These are phyloP conservation scores for Marcusenius ussheri DNA, from an alignment of 2,113 vertebrate genomes.

Conservation along the genomic window DNA sequence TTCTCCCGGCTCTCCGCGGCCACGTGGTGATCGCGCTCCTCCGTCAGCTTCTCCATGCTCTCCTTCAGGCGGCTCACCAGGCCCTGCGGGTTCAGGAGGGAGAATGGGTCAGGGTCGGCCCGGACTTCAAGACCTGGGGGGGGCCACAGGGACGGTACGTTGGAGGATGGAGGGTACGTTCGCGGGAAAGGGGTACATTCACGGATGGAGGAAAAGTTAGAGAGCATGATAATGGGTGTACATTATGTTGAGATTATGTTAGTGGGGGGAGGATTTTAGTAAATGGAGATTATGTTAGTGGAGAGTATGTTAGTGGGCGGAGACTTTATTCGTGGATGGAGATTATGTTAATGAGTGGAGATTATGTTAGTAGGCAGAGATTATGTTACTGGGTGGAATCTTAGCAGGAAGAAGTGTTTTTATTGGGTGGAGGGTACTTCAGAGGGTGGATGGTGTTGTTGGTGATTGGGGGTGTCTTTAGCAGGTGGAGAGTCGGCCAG, in stretches of 20 bases:
- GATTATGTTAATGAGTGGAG: neutral
- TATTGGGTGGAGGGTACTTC: neutral
- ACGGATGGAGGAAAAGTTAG: neutral
- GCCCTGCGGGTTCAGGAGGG: slow-evolving; percentile 53
- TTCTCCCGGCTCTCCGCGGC: slow-evolving; percentile 85
- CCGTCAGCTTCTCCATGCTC: slow-evolving; percentile 88
- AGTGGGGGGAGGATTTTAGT: neutral
- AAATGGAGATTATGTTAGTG: neutral
- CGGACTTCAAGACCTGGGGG: neutral
- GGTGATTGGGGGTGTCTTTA: neutral
- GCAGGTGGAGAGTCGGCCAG: neutral
- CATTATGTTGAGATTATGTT: neutral
- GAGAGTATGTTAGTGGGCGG: neutral
- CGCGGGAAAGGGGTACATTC: neutral
- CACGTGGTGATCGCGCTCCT: slow-evolving; percentile 77
- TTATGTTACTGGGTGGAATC: neutral
- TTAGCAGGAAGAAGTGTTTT: neutral
- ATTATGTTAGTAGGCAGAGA: neutral
- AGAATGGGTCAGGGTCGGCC: neutral
- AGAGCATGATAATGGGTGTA: neutral
- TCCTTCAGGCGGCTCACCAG: slow-evolving; percentile 85
- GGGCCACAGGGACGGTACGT: neutral
- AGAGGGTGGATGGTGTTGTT: neutral
- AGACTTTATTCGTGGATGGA: neutral
- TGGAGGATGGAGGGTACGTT: neutral